Evolutionary conservation across 2,888 invertebrate species (phyloP), one percentile per base, ranked within the genome.

Genomic region (Colletes collaris): DNA sequence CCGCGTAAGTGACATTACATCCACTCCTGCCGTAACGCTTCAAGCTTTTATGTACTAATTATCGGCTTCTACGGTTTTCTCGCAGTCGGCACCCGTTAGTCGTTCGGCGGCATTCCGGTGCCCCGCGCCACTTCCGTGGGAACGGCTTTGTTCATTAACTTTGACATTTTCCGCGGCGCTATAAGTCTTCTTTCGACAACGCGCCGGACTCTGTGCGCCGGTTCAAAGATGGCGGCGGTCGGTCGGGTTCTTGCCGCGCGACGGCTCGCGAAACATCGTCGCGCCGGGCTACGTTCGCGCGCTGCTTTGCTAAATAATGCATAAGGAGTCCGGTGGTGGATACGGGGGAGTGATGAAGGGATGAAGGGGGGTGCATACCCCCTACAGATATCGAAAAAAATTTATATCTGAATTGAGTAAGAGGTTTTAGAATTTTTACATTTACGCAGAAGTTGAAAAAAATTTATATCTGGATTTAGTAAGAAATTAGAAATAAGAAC

Each of bases 91-190:
- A 50, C 13, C 67, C 46, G 64, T 76, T 70, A 83, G 79, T 82
- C 73, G 79, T 65, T 62, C 76, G 79, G 52, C 72, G 63, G 67
- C 83, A 83, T 83, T 82, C 83, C 82, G 63, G 62, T 35, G 44
- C 8, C 76, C 76, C 70, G 64, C 62, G 52, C 79, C 62, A 75
- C 83, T 83, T 83, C 83, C 83, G 83, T 83, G 83, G 83, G 83
- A 83, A 83, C 79, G 82, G 76, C 79, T 83, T 83, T 83, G 79
- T 83, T 82, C 83, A 64, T 76, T 82, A 76, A 76, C 79, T 82
- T 83, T 76, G 82, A 83, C 83, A 79, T 82, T 81, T 78, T 72
- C 81, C 50, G 27, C 69, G 65, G 8, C 11, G 13, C 75, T 67
- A 76, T 75, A 74, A 79, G 79, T 79, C 82, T 79, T 82, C 72